A percentile compares a stretch with the other conserved stretches of the same genome.
Evolutionary conservation across 2,113 vertebrate genomes (phyloP).

Genomic region (Actenoides lindsayi): DNA sequence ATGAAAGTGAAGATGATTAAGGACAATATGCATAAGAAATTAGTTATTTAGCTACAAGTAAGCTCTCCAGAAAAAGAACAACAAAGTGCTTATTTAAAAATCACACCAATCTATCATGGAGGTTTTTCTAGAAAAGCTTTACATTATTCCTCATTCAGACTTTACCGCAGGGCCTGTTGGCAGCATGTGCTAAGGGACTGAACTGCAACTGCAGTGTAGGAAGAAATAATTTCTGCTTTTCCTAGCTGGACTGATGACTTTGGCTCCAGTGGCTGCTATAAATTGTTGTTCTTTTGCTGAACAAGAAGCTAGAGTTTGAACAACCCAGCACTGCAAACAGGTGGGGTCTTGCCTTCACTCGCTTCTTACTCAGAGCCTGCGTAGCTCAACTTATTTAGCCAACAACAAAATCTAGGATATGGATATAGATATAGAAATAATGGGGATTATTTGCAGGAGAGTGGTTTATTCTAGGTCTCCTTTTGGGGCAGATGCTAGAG

Average conservation of each 20-base stretch:
- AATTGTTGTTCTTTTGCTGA: background rate
- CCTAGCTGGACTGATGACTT: background rate
- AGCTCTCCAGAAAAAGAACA: background rate
- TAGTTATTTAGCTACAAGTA: background rate
- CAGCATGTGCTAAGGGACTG: background rate
- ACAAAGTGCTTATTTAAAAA: background rate
- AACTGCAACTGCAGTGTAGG: background rate
- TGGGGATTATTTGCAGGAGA: background rate
- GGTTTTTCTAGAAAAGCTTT: background rate
- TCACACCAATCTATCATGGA: background rate
- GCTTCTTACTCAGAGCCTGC: background rate
- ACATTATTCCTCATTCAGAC: background rate
- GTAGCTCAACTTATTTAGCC: background rate
- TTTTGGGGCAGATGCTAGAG: background rate
- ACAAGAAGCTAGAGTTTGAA: background rate
- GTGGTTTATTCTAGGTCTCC: background rate
- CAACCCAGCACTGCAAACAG: background rate
- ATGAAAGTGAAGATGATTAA: background rate
- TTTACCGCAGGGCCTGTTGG: background rate
- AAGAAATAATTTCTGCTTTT: background rate
- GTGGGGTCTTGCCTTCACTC: background rate
- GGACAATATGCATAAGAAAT: background rate
- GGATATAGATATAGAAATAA: background rate
- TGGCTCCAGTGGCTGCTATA: accelerated
- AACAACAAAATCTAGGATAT: background rate